A percentile compares a stretch with the other conserved stretches of the same genome.
These are phyloP conservation scores for Enoplosus armatus DNA, from an alignment of 2,797 vertebrate species.

Conservation along the genomic window DNA sequence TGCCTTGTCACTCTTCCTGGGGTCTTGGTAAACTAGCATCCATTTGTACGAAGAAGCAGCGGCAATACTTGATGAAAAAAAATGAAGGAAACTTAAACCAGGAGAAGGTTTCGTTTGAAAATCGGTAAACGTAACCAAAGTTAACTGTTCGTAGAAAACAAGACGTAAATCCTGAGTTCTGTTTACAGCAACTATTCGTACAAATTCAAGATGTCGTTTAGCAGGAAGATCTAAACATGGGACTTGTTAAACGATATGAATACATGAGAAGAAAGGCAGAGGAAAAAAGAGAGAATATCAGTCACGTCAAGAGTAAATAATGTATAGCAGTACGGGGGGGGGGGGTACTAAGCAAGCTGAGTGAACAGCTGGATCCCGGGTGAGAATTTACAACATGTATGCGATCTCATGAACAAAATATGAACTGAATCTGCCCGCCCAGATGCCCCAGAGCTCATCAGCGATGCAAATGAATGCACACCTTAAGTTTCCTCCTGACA, in stretches of 20 bases:
- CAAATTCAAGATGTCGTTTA: too few species aligned
- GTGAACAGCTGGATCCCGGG: conserved; percentile 50
- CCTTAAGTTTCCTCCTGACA: conserved; percentile 57
- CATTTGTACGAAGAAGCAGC: too few species aligned
- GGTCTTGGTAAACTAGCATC: not conserved
- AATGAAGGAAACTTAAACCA: too few species aligned
- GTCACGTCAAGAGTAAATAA: not conserved
- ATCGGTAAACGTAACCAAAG: too few species aligned
- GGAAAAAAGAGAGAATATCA: not conserved
- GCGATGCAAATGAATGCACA: conserved; percentile 66
- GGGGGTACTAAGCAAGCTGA: not conserved
- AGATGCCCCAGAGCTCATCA: conserved; percentile 58
- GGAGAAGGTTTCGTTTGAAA: too few species aligned
- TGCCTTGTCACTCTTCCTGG: not conserved
- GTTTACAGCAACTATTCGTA: too few species aligned
- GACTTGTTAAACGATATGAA: not conserved
- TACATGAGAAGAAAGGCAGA: not conserved
- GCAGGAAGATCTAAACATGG: too few species aligned
- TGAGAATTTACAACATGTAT: conserved; percentile 33
- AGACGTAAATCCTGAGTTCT: too few species aligned
- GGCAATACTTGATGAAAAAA: too few species aligned
- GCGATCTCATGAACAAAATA: conserved; percentile 55
- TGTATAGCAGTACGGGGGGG: not conserved
- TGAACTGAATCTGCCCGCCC: conserved; percentile 43
- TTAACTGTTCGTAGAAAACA: too few species aligned